phyloP scores from a whole-genome alignment of 2,113 vertebrate genomes.

The Xenopus laevis region DNA sequence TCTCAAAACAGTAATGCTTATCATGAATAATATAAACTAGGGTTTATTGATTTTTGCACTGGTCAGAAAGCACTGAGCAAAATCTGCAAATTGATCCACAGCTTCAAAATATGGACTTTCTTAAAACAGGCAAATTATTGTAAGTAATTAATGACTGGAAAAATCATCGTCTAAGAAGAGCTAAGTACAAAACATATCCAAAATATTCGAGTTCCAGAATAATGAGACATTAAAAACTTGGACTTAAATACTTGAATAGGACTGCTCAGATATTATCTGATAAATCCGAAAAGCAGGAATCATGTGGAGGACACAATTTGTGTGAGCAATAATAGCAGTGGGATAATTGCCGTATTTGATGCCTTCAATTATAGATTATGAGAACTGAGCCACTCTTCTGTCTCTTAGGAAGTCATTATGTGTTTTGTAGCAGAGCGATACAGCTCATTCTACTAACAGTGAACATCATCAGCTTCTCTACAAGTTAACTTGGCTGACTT shows the following conservation, averaged over 20 bases:
- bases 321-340: conserved; percentile 54
- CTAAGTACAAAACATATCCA: neutral
- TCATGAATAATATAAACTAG: neutral
- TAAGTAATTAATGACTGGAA: neutral
- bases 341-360: conserved; percentile 60
- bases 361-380: conserved; percentile 61
- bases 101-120: neutral
- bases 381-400: conserved; percentile 46
- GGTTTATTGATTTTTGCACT: neutral
- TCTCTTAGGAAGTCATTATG: conserved; percentile 55
- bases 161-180: neutral
- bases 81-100: neutral
- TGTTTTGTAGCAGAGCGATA: conserved; percentile 53
- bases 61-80: neutral
- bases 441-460: conserved; percentile 56
- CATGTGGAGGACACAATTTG: conserved; percentile 59
- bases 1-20: too few relatives aligned
- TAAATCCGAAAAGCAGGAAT: conserved; percentile 55
- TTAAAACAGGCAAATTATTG: neutral
- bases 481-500: conserved; percentile 36
- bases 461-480: conserved; percentile 53
- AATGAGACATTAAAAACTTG: conserved; percentile 48
- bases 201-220: conserved; percentile 16
- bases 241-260: conserved; percentile 51
- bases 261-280: conserved; percentile 52